phyloP scores from a whole-genome alignment of 2,888 invertebrate species.

The Microchrysa polita region DNA sequence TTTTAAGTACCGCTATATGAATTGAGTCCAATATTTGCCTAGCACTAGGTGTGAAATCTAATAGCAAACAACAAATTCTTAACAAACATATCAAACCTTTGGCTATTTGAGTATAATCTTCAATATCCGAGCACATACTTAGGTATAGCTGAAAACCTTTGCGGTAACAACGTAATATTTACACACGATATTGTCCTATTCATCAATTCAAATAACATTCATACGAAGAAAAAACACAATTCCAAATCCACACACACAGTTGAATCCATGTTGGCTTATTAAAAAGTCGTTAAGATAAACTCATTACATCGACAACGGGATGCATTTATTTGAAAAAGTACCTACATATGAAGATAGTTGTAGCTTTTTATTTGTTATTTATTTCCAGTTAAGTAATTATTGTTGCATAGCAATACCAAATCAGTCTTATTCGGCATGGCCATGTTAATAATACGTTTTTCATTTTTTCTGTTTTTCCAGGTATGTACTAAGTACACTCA shows the following conservation, averaged over 20 bases:
- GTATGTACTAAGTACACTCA: background rate
- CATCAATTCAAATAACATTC: background rate
- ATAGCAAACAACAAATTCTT: constrained; percentile 9
- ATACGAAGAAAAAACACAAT: background rate
- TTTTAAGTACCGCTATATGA: background rate
- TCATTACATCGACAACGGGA: too few relatives aligned
- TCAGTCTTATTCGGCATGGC: background rate
- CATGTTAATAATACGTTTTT: background rate
- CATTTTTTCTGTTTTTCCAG: background rate
- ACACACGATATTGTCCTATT: background rate
- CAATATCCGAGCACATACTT: background rate
- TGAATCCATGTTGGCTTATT: background rate
- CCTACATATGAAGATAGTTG: too few relatives aligned
- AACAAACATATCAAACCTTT: background rate
- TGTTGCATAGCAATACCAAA: too few relatives aligned
- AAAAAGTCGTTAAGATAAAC: background rate
- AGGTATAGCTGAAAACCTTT: too few relatives aligned
- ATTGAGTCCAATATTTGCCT: background rate
- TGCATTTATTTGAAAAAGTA: too few relatives aligned
- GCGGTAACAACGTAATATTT: background rate
- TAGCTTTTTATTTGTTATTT: too few relatives aligned
- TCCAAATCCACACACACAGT: too few relatives aligned
- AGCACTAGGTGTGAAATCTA: constrained; percentile 8
- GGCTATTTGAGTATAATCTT: background rate
- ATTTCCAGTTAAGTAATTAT: too few relatives aligned